Conservation (phyloP, 2,888 invertebrate genomes). For the Amphipoea oculea region DNA sequence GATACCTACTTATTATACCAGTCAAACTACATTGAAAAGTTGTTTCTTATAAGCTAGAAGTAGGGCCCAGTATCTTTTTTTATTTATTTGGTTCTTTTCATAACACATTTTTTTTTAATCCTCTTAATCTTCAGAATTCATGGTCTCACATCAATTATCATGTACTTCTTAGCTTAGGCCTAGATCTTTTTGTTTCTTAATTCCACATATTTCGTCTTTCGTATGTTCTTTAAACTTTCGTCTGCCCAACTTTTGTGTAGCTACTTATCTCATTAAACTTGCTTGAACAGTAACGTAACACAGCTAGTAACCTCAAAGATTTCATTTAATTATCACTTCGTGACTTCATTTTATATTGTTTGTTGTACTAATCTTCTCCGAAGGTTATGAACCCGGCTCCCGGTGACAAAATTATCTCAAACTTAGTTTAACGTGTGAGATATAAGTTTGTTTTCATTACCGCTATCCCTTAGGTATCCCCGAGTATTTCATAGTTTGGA, state of each 20-base stretch:
- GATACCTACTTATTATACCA: neutral
- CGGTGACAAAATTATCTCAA: constrained; percentile 21
- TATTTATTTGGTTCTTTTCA: neutral
- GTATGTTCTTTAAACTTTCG: neutral
- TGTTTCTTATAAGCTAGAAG: neutral
- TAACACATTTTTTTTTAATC: neutral
- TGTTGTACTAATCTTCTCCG: constrained; percentile 15
- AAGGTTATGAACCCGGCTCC: constrained; percentile 28
- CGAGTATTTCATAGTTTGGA: constrained; percentile 15
- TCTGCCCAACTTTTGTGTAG: neutral
- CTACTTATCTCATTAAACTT: neutral
- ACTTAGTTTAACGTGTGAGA: neutral
- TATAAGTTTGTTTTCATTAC: constrained; percentile 14
- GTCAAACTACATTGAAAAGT: neutral
- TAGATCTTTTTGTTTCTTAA: neutral
- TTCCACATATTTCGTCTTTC: neutral
- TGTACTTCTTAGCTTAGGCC: neutral
- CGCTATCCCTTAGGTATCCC: neutral
- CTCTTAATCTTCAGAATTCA: neutral
- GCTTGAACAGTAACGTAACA: neutral
- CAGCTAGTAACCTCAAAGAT: neutral
- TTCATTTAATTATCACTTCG: neutral
- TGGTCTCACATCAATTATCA: neutral
- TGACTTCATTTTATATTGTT: constrained; percentile 12
- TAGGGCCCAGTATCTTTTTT: too few relatives aligned